These are phyloP conservation scores for Anomalospiza imberbis DNA, from an alignment of 2,797 vertebrate genomes.

Conservation along the genomic window DNA sequence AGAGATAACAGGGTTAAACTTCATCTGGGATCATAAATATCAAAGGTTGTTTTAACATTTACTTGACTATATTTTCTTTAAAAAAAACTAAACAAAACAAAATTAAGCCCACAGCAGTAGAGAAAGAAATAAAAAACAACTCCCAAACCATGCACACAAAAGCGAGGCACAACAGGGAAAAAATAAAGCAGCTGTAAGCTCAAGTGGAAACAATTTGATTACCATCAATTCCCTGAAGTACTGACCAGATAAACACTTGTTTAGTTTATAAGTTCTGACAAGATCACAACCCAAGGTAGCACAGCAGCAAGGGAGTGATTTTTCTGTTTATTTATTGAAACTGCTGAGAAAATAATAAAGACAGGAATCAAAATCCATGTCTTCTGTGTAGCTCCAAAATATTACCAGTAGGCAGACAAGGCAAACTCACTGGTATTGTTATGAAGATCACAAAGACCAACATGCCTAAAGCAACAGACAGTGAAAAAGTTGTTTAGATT, in stretches of 20 bases:
- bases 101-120: background rate
- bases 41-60: background rate
- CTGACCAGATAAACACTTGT: conserved; percentile 27
- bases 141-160: background rate
- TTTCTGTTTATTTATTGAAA: conserved; percentile 20
- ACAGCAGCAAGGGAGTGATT: background rate
- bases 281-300: conserved; percentile 21
- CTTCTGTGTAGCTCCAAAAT: background rate
- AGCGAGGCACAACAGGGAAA: background rate
- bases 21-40: background rate
- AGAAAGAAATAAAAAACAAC: background rate
- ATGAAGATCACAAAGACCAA: background rate
- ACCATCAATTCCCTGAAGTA: conserved; percentile 35
- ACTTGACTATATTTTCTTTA: background rate
- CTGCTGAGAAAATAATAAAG: conserved; percentile 8
- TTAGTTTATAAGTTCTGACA: conserved; percentile 42
- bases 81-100: background rate
- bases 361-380: background rate
- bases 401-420: background rate
- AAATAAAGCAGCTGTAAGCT: conserved; percentile 27
- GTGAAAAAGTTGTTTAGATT: background rate
- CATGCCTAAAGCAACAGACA: background rate
- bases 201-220: conserved; percentile 50
- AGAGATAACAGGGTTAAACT: background rate
- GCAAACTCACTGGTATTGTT: background rate